These are phyloP conservation scores for Gracilinanus agilis DNA, from an alignment of 2,113 vertebrate genomes.

Conservation along the genomic window DNA sequence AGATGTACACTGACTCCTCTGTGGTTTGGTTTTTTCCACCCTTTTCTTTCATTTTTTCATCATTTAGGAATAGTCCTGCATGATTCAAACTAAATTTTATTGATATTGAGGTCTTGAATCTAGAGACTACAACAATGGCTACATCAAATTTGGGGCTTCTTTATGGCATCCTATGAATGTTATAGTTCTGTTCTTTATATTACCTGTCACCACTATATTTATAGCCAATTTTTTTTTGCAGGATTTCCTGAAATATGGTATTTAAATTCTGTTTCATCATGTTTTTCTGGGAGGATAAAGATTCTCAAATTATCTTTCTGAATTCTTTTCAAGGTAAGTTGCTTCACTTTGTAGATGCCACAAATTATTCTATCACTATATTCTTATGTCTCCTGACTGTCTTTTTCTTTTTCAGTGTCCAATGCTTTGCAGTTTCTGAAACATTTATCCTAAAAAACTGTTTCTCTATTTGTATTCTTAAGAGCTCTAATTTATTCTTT, in stretches of 20 bases:
- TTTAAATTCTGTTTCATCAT: neutral
- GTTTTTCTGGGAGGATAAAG: neutral
- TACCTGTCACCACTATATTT: neutral
- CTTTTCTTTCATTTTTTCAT: neutral
- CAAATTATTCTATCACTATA: neutral
- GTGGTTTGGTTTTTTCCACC: neutral
- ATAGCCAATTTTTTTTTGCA: neutral
- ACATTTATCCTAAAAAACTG: neutral
- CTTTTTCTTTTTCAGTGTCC: neutral
- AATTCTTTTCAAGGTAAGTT: neutral
- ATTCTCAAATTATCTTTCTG: neutral
- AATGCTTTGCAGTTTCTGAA: neutral
- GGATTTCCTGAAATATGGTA: neutral
- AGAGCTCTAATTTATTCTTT: neutral
- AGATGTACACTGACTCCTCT: neutral
- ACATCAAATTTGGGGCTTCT: neutral
- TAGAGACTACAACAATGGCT: neutral
- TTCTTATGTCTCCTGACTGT: neutral
- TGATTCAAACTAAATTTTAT: neutral
- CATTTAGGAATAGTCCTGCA: neutral
- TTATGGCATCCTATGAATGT: neutral
- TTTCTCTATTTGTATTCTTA: neutral
- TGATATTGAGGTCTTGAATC: neutral
- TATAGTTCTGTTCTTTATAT: neutral
- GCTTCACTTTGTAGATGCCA: neutral